phyloP scores from a whole-genome alignment of 2,888 invertebrate genomes.

The Oscheius sp. region DNA sequence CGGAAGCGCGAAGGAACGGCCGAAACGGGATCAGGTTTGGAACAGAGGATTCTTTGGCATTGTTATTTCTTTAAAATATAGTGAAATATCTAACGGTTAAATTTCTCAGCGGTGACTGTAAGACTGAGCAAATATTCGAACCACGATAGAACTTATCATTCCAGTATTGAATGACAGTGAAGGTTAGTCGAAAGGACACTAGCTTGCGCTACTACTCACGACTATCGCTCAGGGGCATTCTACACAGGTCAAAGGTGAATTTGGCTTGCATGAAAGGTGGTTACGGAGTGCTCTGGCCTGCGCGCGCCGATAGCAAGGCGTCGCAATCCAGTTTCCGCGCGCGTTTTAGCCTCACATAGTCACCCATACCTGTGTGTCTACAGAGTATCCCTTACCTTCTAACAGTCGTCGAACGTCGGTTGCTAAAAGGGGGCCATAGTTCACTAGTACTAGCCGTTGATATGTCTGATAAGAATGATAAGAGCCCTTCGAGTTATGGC shows the following conservation, averaged over 20 bases:
- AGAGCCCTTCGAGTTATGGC: not conserved
- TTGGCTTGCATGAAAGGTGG: conserved; percentile 27
- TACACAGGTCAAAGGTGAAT: conserved; percentile 12
- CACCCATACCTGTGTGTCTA: conserved; percentile 31
- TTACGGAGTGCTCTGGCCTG: conserved; percentile 31
- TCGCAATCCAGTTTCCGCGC: conserved; percentile 31
- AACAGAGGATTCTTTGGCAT: conserved; percentile 18
- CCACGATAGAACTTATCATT: too few species aligned
- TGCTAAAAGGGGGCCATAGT: too few species aligned
- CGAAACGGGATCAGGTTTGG: conserved; percentile 30
- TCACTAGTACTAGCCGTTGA: not conserved
- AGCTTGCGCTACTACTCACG: not conserved
- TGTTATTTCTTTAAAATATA: conserved; percentile 7
- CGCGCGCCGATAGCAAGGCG: conserved; percentile 30
- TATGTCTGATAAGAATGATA: not conserved
- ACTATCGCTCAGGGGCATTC: not conserved
- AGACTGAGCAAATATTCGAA: not conserved
- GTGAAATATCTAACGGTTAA: not conserved
- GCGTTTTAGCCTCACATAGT: conserved; percentile 31
- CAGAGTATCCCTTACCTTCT: conserved; percentile 13
- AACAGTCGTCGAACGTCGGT: too few species aligned
- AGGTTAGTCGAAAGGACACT: not conserved
- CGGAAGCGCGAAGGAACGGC: conserved; percentile 29
- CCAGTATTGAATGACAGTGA: too few species aligned
- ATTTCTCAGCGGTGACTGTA: not conserved